Evolutionary conservation across 2,888 invertebrate genomes (phyloP).

Genomic region (Eueremaeus valkanovi): DNA sequence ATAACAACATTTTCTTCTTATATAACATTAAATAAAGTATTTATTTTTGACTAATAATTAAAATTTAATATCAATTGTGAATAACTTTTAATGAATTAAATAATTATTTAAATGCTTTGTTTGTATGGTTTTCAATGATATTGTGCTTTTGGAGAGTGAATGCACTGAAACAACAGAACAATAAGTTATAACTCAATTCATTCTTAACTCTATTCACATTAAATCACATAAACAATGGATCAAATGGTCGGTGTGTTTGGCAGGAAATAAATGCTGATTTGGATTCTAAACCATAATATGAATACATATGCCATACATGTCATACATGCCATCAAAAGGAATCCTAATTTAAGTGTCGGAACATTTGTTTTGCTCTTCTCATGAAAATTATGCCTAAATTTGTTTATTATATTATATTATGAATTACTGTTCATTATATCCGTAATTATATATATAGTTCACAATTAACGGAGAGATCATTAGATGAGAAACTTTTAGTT

Average conservation of each 20-base stretch:
- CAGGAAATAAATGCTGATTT: slow-evolving; percentile 3
- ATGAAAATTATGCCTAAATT: slow-evolving; percentile 8
- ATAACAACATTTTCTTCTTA: neutral
- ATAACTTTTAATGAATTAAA: neutral
- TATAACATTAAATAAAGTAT: neutral
- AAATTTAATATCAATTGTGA: neutral
- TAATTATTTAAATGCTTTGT: neutral
- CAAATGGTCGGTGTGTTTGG: neutral
- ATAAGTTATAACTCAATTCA: neutral
- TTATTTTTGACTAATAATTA: neutral
- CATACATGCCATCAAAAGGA: neutral
- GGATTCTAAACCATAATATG: too few species aligned
- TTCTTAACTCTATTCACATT: neutral
- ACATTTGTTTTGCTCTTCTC: neutral
- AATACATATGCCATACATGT: too few species aligned
- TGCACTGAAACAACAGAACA: neutral
- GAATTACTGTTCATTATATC: neutral
- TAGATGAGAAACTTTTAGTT: slow-evolving; percentile 9
- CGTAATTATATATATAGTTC: neutral
- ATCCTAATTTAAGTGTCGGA: neutral
- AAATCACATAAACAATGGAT: neutral
- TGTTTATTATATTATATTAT: neutral
- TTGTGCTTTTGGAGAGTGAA: neutral
- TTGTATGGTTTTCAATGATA: neutral
- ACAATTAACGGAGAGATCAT: slow-evolving; percentile 1